phyloP scores from a whole-genome alignment of 2,797 vertebrate genomes.

The Crax fasciolata region DNA sequence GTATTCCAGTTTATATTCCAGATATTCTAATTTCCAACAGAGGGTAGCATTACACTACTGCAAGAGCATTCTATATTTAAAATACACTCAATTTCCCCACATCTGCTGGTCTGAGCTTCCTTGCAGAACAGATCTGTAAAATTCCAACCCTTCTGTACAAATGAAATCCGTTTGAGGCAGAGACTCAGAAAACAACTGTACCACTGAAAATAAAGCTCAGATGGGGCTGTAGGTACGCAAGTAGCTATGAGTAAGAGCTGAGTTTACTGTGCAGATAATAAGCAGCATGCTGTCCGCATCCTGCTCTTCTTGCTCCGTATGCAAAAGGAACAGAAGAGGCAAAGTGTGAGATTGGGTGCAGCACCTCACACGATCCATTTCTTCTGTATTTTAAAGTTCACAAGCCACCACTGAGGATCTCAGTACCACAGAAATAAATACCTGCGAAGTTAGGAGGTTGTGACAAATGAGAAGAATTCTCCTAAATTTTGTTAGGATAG shows the following conservation, averaged over 20 bases:
- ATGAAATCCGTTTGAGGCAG: neutral
- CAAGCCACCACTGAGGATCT: neutral
- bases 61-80: neutral
- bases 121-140: neutral
- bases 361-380: neutral
- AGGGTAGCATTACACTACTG: conserved; percentile 68
- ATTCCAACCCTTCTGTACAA: neutral
- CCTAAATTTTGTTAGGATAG: neutral
- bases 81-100: conserved; percentile 3
- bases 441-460: neutral
- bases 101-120: neutral
- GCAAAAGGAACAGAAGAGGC: neutral
- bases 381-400: neutral
- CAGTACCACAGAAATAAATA: neutral
- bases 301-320: neutral
- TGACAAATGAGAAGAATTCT: neutral
- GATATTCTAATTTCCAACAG: conserved; percentile 62
- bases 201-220: neutral
- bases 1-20: neutral
- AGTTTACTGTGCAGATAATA: neutral
- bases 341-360: neutral
- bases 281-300: neutral
- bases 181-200: neutral
- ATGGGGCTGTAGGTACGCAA: neutral
- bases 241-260: neutral